Evolutionary conservation across 92 coral and sea anemone species (phyloP), one percentile per base, ranked within the genome.

Genomic region (Blastomussa wellsi): DNA sequence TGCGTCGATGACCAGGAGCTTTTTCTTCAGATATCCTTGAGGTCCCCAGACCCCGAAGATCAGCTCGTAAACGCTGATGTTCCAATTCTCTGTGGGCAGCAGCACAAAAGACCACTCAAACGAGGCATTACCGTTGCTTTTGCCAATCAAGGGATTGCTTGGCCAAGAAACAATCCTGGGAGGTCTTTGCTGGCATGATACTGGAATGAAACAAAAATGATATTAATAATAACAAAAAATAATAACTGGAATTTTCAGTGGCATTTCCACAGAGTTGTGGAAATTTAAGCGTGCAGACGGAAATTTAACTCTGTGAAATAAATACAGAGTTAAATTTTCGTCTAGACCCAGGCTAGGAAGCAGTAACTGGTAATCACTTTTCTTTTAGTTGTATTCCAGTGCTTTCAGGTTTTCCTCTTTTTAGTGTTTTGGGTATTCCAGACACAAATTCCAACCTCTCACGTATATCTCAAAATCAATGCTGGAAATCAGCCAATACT

Each of bases 61-160:
- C 65, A 81, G 65, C 22, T 67, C 85, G 3, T 19, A 55, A 3
- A 81, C 36, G 66, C 85, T 42, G 5, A 32, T n/a, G 28, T 67
- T 81, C 85, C 85, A 81, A 7, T 77, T 81, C 77, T 33, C 72
- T 32, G 62, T 42, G 47, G 85, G 85, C 32, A 9, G 55, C 16
- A 81, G 48, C 19, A 0, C 35, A 20, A 81, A 69, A 1, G 48
- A 32, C 85, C 85, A 81, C 4, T 47, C 11, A 32, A 81, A 69
- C 35, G 77, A 67, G 8, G 41, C 77, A 12, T 9, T 3, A 5
- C 48, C 76, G 20, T 81, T 36, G 28, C 42, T 67, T 44, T 20
- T 68, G 36, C 47, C 76, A 33, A 81, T 67, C 32, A 81, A 22
- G 62, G n/a, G 85, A 48, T 68, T 26, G 35, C 77, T 81, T 33